A percentile compares a stretch with the other conserved stretches of the same genome.
Evolutionary conservation across 2,113 vertebrate species (phyloP).

Genomic region (mouse (Mus musculus)): GRCm39 chr2:166668501-166669000

Average conservation of each 20-base stretch:
- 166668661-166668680: neutral
- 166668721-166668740: neutral
- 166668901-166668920: neutral
- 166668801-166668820: constrained; percentile 31
- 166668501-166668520: neutral
- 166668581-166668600: neutral
- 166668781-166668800: constrained; percentile 27
- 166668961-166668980: neutral
- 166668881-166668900: constrained; percentile 59
- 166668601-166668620: neutral
- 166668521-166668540: neutral
- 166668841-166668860: constrained; percentile 95
- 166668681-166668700: neutral
- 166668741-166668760: neutral
- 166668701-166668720: neutral
- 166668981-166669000: neutral
- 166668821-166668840: constrained; percentile 73
- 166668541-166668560: neutral
- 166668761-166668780: constrained; percentile 48
- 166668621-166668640: neutral
- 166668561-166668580: neutral
- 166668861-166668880: constrained; percentile 96
- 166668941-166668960: neutral
- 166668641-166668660: neutral
- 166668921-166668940: neutral